Evolutionary conservation across 2,888 invertebrate species (phyloP), one percentile per base, ranked within the genome.

Genomic region (Trissoscelio sp.): DNA sequence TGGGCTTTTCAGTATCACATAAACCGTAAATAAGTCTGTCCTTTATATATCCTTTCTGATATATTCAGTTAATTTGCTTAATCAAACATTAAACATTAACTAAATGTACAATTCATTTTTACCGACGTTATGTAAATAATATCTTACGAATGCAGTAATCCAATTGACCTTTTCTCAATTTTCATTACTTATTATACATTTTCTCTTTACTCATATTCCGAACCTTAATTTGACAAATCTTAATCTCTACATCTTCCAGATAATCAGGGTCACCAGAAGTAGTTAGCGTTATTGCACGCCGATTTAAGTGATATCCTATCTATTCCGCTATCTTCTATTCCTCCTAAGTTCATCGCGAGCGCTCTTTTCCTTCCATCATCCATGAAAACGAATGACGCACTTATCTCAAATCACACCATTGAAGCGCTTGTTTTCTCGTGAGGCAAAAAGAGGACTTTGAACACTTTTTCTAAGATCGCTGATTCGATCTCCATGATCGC

Each of bases 331-430:
- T 73, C 72, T 64, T 39, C 67, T 69, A 42, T 51, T 62, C 55
- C 62, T 78, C 66, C 58, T 37, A 60, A 70, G 62, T 67, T 72
- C 64, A 51, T 70, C 69, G 67, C 72, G 48, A 67, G 53, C 77
- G 51, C 70, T 79, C 81, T 77, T 84, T 82, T 81, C 67, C 82
- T 77, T 77, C 73, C 79, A 69, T 85, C 83, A 78, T 74, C 77
- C 84, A 70, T 81, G 85, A 86, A 83, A 86, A 85, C 83, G 83
- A 85, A 86, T 85, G 81, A 81, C 74, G 85, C 83, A 85, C 85
- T 87, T 86, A 86, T 85, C 86, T 85, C 81, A 80, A 86, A 86
- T 87, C 86, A 84, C 85, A 85, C 84, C 58, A 85, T 86, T 85
- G 83, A 85, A 79, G 81, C 82, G 79, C 79, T 81, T 86, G 85